phyloP scores from a whole-genome alignment of 2,888 invertebrate genomes.

The Geophilus truncorum region DNA sequence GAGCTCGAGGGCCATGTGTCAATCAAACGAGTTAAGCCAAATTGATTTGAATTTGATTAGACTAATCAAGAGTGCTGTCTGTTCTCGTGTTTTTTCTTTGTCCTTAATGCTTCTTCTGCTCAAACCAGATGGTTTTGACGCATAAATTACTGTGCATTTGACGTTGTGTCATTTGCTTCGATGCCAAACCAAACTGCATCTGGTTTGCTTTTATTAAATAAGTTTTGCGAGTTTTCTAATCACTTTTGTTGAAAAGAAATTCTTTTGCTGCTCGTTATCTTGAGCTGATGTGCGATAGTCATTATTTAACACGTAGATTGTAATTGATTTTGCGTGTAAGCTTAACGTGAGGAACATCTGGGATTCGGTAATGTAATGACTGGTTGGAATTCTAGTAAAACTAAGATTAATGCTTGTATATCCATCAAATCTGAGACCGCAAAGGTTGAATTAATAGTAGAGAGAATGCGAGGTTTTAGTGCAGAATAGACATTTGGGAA shows the following conservation, averaged over 20 bases:
- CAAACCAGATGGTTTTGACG: background rate
- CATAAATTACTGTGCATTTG: background rate
- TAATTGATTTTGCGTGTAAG: background rate
- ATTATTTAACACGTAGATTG: background rate
- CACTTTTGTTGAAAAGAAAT: background rate
- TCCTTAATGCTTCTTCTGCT: background rate
- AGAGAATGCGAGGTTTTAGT: too few relatives aligned
- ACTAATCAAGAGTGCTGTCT: background rate
- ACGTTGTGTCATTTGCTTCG: background rate
- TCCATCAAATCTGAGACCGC: too few relatives aligned
- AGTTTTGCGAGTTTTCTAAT: background rate
- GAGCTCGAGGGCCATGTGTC: background rate
- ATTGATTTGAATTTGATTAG: conserved; percentile 17
- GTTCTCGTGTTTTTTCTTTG: background rate
- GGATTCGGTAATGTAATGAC: background rate
- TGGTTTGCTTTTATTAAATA: conserved; percentile 1
- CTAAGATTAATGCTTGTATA: too few relatives aligned
- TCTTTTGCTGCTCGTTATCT: background rate
- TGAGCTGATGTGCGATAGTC: background rate
- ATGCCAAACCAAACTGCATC: background rate
- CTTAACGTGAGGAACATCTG: background rate
- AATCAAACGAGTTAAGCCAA: background rate
- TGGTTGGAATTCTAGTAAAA: too few relatives aligned
- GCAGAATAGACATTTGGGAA: too few relatives aligned
- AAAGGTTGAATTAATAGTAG: too few relatives aligned